phyloP scores from a whole-genome alignment of 2,797 vertebrate species.

The Karalla daura region DNA sequence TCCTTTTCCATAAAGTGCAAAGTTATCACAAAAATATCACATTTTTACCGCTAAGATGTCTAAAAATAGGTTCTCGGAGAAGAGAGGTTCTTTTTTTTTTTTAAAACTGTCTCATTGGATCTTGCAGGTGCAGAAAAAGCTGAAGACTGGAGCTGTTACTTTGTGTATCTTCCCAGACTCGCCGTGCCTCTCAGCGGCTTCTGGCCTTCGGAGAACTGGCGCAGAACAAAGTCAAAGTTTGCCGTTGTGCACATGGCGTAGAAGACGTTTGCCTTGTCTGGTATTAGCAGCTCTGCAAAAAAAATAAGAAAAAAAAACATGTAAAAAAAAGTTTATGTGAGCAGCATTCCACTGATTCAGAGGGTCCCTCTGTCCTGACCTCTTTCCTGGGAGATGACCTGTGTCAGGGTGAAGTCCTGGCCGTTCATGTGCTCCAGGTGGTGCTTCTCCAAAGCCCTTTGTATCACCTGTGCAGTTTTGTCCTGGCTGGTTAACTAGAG shows the following conservation, averaged over 20 bases:
- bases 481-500: conserved; percentile 91
- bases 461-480: conserved; percentile 87
- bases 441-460: conserved; percentile 88
- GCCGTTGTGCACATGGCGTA: conserved; percentile 88
- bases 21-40: conserved; percentile 2
- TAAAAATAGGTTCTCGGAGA: not conserved
- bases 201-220: conserved; percentile 64
- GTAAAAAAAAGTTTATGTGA: not conserved
- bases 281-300: conserved; percentile 86
- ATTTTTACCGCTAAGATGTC: conserved; percentile 1
- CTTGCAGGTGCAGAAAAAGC: not conserved
- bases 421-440: conserved; percentile 78
- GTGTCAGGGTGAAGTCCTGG: conserved; percentile 84
- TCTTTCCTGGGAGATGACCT: conserved; percentile 84
- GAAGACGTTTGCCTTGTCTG: conserved; percentile 90
- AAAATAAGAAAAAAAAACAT: not conserved
- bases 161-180: conserved; percentile 62
- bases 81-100: too few relatives aligned
- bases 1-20: conserved; percentile 72
- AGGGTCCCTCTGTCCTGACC: conserved; percentile 72
- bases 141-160: conserved; percentile 33
- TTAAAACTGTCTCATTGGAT: too few relatives aligned
- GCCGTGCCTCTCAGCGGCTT: conserved; percentile 56
- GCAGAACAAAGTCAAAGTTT: conserved; percentile 87
- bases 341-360: not conserved